Base-by-base conservation (phyloP, 2,797 vertebrate genomes). In the Acanthiza pusilla region DNA sequence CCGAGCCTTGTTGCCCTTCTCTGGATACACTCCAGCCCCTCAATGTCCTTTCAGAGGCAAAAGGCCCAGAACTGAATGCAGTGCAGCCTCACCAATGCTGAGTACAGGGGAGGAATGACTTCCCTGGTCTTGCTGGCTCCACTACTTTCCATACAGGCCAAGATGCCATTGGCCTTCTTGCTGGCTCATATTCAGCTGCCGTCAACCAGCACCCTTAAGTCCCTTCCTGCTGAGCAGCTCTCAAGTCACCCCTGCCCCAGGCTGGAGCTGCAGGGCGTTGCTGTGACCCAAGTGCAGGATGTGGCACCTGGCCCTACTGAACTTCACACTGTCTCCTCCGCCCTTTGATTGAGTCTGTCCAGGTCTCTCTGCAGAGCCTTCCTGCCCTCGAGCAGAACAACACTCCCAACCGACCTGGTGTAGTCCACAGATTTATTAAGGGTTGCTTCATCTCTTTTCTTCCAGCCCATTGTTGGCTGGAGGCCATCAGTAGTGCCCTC, bases 161-260 rank as follows among this genome's bases (percentile, higher is more conserved):
- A 30, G 42, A 42, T 77, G 22, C 14, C 42, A 15, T 3, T 10
- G 26, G 21, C 42, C 57, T 25, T 26, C 63, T 42, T 55, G 13
- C 48, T 77, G 73, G 42, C 21, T 77, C 34, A 70, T 22, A 34
- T 18, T 16, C 40, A 85, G 55, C 29, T 29, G n/a, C 47, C 68
- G n/a, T 20, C 1, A 0, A 53, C n/a, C 54, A 47, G 72, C 29
- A 53, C 9, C 27, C 1, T 0, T 29, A 10, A 20, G 63, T 29
- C 54, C 40, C 29, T 61, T 53, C 40, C 25, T 34, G 29, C 29
- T 6, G 14, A 55, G 42, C 21, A 55, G 55, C 48, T 86, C 65
- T 54, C 34, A 18, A 77, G 34, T 16, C 40, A 61, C 16, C 25
- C 17, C 48, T 21, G 20, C 25, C 30, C 4, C 13, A 48, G 20